Evolutionary conservation across 2,797 vertebrate genomes (phyloP).

Genomic region (Coilia nasus): DNA sequence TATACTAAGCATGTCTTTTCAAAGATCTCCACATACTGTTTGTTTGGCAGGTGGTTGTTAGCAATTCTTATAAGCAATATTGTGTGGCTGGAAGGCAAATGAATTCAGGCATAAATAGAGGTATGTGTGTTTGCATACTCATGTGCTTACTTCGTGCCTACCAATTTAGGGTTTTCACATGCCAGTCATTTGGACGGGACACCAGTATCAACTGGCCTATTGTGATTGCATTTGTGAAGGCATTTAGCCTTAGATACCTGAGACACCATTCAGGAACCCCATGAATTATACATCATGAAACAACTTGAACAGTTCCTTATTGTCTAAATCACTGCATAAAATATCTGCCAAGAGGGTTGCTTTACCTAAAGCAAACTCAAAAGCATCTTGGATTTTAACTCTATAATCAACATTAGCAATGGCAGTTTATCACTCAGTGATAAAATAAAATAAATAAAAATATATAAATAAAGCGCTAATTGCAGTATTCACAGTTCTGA

Average conservation of each 20-base stretch:
- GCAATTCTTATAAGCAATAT: neutral
- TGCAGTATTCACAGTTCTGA: too few species aligned
- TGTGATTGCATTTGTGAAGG: conserved; percentile 37
- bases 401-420: too few species aligned
- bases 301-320: neutral
- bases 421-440: too few species aligned
- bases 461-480: too few species aligned
- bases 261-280: neutral
- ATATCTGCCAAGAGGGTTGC: neutral
- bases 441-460: too few species aligned
- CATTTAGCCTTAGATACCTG: conserved; percentile 34
- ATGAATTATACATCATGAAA: neutral
- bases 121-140: neutral
- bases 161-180: conserved; percentile 49
- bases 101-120: too few species aligned
- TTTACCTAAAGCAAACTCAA: too few species aligned
- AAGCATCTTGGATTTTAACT: too few species aligned
- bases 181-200: conserved; percentile 46
- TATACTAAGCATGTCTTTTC: neutral
- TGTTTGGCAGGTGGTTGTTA: neutral
- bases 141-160: conserved; percentile 23
- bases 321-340: neutral
- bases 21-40: neutral
- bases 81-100: too few species aligned
- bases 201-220: conserved; percentile 40